phyloP scores from a whole-genome alignment of 2,888 invertebrate genomes.

The Melieria picta region DNA sequence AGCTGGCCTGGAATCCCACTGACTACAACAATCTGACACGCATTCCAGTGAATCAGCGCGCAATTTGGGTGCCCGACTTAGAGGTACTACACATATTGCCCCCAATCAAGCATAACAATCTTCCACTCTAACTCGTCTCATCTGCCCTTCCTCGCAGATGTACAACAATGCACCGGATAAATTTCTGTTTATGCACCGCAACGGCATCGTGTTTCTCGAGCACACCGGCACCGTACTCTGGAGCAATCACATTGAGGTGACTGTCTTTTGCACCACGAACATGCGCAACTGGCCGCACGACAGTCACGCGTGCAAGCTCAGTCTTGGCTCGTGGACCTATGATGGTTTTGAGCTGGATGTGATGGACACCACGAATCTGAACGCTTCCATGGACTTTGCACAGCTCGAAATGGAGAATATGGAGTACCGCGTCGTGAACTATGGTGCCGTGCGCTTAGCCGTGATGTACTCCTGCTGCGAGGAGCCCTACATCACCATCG shows the following conservation, averaged over 20 bases:
- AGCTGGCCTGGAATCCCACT: slow-evolving; percentile 75
- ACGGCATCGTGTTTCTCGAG: slow-evolving; percentile 43
- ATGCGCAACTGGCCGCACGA: slow-evolving; percentile 80
- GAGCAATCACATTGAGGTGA: slow-evolving; percentile 75
- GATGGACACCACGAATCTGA: slow-evolving; percentile 37
- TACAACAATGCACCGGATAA: slow-evolving; percentile 75
- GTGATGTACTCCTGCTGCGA: slow-evolving; percentile 68
- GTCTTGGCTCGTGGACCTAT: slow-evolving; percentile 79
- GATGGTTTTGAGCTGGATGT: slow-evolving; percentile 71
- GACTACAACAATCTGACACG: slow-evolving; percentile 72
- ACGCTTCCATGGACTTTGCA: slow-evolving; percentile 44
- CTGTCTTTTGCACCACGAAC: slow-evolving; percentile 72
- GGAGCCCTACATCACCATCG: slow-evolving; percentile 69
- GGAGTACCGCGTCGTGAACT: slow-evolving; percentile 62
- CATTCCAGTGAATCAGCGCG: slow-evolving; percentile 72
- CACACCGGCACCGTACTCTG: slow-evolving; percentile 69
- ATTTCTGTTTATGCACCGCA: slow-evolving; percentile 49
- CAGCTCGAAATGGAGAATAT: slow-evolving; percentile 47
- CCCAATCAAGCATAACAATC: background rate
- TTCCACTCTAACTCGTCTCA: background rate
- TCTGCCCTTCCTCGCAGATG: slow-evolving; percentile 61
- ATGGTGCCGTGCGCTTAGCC: slow-evolving; percentile 50
- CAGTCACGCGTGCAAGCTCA: slow-evolving; percentile 72
- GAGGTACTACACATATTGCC: slow-evolving; percentile 29
- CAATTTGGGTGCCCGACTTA: slow-evolving; percentile 82